phyloP scores from a whole-genome alignment of 1,140 invertebrate species.

The Tachypleus tridentatus region DNA sequence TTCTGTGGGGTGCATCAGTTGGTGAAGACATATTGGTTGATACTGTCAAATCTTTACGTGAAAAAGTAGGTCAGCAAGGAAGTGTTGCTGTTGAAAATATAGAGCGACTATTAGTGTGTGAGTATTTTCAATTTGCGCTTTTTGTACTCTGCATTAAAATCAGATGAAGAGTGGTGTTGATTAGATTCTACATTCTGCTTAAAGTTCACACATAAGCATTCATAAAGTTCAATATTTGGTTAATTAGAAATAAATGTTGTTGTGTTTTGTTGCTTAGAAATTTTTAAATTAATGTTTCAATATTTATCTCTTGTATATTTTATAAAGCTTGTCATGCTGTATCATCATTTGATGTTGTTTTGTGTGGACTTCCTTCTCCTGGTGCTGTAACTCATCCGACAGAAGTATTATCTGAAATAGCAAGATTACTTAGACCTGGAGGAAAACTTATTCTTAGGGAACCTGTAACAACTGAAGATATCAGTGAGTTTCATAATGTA shows the following conservation, averaged over 20 bases:
- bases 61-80: constrained; percentile 34
- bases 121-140: constrained; percentile 17
- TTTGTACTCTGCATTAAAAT: constrained; percentile 2
- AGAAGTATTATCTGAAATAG: constrained; percentile 34
- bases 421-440: constrained; percentile 34
- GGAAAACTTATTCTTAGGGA: constrained; percentile 32
- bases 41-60: constrained; percentile 24
- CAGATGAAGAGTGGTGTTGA: background rate
- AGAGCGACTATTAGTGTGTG: constrained; percentile 34
- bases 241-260: constrained; percentile 1
- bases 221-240: background rate
- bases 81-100: constrained; percentile 40
- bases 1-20: constrained; percentile 30
- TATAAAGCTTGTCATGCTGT: constrained; percentile 29
- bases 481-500: background rate
- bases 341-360: constrained; percentile 33
- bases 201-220: background rate
- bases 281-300: constrained; percentile 7
- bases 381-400: constrained; percentile 22
- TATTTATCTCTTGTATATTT: background rate
- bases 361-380: constrained; percentile 33
- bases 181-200: background rate
- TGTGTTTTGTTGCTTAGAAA: background rate
- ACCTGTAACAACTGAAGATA: constrained; percentile 18
- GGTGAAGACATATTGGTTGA: constrained; percentile 24